phyloP scores from a whole-genome alignment of 2,888 invertebrate species.

The Bellardia pandia region DNA sequence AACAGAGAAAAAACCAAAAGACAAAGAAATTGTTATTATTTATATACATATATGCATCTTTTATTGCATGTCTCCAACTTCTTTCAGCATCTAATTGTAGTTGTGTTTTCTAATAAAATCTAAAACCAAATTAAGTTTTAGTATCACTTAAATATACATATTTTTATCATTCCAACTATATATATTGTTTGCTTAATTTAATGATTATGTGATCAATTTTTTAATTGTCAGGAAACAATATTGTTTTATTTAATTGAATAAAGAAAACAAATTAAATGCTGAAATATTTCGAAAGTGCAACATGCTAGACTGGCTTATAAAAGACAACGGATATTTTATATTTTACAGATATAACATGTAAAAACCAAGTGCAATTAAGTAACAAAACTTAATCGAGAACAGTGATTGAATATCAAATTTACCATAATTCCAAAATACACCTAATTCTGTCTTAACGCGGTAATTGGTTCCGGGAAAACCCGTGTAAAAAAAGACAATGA shows the following conservation, averaged over 20 bases:
- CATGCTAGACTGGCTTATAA: no score
- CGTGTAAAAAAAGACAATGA: no score
- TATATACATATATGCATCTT: neutral
- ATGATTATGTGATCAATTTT: conserved; percentile 35
- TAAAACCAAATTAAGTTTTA: neutral
- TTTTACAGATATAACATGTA: no score
- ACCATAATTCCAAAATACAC: no score
- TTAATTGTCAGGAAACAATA: conserved; percentile 35
- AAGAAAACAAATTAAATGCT: conserved; percentile 17
- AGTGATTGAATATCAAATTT: no score
- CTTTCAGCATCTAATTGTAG: no score
- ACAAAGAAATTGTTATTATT: conserved; percentile 46
- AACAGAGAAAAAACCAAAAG: neutral
- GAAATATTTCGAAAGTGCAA: neutral
- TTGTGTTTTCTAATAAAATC: no score
- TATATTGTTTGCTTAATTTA: conserved; percentile 29
- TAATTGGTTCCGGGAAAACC: no score
- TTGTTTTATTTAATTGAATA: conserved; percentile 45
- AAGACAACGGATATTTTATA: neutral
- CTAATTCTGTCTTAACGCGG: no score
- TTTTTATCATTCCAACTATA: conserved; percentile 6
- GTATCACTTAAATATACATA: conserved; percentile 13
- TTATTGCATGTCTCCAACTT: neutral
- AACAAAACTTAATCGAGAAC: no score
- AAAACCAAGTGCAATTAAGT: no score